Base-by-base conservation (phyloP, 2,113 vertebrate species). In the Saguinus imperator region DNA sequence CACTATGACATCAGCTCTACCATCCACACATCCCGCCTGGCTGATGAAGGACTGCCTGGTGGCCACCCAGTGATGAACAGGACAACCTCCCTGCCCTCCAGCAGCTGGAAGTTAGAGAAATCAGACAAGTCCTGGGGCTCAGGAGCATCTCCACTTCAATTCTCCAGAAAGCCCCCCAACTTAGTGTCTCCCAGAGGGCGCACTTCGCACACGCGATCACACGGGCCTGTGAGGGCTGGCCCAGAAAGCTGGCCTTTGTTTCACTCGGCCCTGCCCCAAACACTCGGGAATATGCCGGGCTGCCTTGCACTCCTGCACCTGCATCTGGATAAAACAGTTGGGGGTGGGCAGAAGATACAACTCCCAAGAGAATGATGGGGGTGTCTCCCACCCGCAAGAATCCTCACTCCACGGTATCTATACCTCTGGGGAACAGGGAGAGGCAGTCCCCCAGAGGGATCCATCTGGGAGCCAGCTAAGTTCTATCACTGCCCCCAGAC, bases 61-160 rank as follows among this genome's bases (percentile, higher is more conserved):
- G 50, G 35, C 5, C 14, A 82, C 72, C 80, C 23, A 2, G 55
- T 1, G 1, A 75, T 4, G 73, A 43, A 12, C 4, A 21, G 3
- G 37, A 75, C 1, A 10, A 14, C 48, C 21, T 0, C 17, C 23
- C 48, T 8, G 18, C 18, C 45, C 32, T 6, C 83, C 12, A 43
- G 57, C 37, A 43, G 43, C 18, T 13, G 40, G 21, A n/a, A 89
- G 27, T 37, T 35, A 58, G 8, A 72, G 29, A 81, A 81, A 16
- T 43, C 29, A 45, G 57, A 61, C 32, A 21, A 32, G 0, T 50
- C 37, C 61, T 37, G 29, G 55, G 37, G 52, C 64, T 66, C 21
- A 4, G 37, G 14, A 37, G 1, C 0, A 1, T 52, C 52, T 58
- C 43, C 27, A 29, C 10, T 3, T 14, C 40, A 37, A 9, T 25